Conservation (phyloP, 2,888 invertebrate genomes). For the Cosmia trapezina region DNA sequence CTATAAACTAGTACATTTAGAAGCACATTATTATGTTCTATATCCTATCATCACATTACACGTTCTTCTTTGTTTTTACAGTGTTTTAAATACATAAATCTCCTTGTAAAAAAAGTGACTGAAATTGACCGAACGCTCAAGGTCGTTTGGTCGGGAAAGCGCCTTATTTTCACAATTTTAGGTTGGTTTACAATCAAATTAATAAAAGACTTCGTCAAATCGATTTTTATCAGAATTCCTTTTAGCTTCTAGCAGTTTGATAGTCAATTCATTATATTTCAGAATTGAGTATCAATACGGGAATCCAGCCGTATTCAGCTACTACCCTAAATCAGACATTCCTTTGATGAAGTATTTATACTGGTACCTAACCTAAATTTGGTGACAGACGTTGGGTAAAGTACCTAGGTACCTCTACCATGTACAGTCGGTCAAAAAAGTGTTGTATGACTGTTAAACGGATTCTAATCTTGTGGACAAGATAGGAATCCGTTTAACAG, state of each 20-base stretch:
- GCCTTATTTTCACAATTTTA: no score
- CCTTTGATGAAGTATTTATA: constrained; percentile 38
- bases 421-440: background rate
- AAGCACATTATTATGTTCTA: no score
- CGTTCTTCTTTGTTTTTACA: no score
- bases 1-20: no score
- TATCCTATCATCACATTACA: no score
- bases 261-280: background rate
- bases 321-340: constrained; percentile 24
- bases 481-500: background rate
- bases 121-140: no score
- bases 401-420: background rate
- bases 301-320: constrained; percentile 15
- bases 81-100: no score
- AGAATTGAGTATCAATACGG: constrained; percentile 16
- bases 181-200: no score
- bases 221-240: no score
- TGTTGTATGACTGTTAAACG: background rate
- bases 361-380: constrained; percentile 6
- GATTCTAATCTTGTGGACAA: background rate
- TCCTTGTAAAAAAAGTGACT: no score
- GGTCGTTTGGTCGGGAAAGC: no score
- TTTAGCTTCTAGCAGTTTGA: background rate
- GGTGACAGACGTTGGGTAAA: background rate
- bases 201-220: background rate